phyloP scores from a whole-genome alignment of 2,113 vertebrate genomes.

The Heptranchias perlo region DNA sequence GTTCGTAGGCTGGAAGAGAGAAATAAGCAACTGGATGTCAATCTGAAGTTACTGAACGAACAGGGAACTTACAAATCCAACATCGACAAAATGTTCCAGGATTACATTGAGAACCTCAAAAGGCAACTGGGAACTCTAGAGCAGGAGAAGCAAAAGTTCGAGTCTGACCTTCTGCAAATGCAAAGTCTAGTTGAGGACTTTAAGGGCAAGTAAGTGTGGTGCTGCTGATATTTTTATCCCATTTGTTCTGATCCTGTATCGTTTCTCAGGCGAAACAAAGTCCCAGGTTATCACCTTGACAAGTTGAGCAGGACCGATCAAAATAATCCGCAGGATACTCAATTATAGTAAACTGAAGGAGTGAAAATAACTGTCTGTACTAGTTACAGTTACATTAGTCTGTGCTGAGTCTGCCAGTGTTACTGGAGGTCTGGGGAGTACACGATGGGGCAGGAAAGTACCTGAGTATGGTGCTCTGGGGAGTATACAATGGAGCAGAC shows the following conservation, averaged over 20 bases:
- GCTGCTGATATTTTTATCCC: neutral
- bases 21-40: constrained; percentile 87
- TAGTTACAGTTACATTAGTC: neutral
- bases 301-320: neutral
- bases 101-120: constrained; percentile 65
- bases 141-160: constrained; percentile 71
- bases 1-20: constrained; percentile 82
- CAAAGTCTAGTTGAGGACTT: constrained; percentile 74
- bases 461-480: too few species aligned
- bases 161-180: constrained; percentile 66
- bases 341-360: neutral
- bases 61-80: constrained; percentile 65
- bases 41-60: constrained; percentile 75
- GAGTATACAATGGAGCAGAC: too few species aligned
- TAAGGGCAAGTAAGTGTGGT: constrained; percentile 70
- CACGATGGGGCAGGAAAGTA: too few species aligned
- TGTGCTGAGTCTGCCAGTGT: too few species aligned
- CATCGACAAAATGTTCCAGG: constrained; percentile 69
- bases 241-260: neutral
- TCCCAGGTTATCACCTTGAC: neutral
- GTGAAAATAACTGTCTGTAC: neutral
- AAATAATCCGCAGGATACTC: neutral
- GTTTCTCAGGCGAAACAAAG: neutral
- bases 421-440: too few species aligned
- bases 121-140: constrained; percentile 68